Evolutionary conservation across 2,797 vertebrate species (phyloP).

Genomic region (Takifugu rubripes): DNA sequence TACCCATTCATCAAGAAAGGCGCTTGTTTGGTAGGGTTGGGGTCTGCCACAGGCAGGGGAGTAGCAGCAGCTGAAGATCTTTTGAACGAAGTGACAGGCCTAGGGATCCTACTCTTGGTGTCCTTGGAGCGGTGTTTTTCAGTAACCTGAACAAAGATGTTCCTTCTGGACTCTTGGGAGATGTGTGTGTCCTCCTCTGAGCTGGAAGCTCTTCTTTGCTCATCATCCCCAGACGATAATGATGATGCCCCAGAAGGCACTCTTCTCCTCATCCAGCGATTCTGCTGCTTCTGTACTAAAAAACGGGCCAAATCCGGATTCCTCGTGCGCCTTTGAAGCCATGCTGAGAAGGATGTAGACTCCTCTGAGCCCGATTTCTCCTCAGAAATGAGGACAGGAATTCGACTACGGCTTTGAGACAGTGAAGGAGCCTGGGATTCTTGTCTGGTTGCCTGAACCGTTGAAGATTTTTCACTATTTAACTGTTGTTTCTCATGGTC

Average conservation of each 20-base stretch:
- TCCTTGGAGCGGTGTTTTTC: constrained; percentile 56
- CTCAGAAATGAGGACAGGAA: constrained; percentile 88
- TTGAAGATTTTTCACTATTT: constrained; percentile 38
- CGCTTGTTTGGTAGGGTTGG: constrained; percentile 35
- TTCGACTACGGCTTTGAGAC: constrained; percentile 81
- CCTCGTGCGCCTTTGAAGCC: constrained; percentile 76
- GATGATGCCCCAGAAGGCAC: constrained; percentile 86
- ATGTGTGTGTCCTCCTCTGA: constrained; percentile 91
- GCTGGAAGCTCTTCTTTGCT: constrained; percentile 79
- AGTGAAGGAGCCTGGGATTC: constrained; percentile 13
- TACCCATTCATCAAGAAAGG: constrained; percentile 75
- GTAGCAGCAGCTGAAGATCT: constrained; percentile 34
- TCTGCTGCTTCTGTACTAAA: constrained; percentile 88
- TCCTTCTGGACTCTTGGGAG: constrained; percentile 80
- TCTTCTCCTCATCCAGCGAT: constrained; percentile 78
- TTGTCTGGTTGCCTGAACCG: constrained; percentile 20
- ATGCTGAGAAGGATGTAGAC: constrained; percentile 80
- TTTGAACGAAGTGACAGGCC: constrained; percentile 62
- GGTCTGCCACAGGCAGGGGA: constrained; percentile 41
- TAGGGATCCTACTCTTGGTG: constrained; percentile 84
- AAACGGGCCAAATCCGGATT: constrained; percentile 85
- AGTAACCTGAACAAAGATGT: constrained; percentile 48
- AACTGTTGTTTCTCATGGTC: constrained; percentile 20
- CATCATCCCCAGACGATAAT: constrained; percentile 84
- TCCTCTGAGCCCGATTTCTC: constrained; percentile 87